A percentile compares a stretch with the other conserved stretches of the same genome.
Evolutionary conservation across 2,113 vertebrate genomes (phyloP).

Genomic region (Paradisaea rubra): DNA sequence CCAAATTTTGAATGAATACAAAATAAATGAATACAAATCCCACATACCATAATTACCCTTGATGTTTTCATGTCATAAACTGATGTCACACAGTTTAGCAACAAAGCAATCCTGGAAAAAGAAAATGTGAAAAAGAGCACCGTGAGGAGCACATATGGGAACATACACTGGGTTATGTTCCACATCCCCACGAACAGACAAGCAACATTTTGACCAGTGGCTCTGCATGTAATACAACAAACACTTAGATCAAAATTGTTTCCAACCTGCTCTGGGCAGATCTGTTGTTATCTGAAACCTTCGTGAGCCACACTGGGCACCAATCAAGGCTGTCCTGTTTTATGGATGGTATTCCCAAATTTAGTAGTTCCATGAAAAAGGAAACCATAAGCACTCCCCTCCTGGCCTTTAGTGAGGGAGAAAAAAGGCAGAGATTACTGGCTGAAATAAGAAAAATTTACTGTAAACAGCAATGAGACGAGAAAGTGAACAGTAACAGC

Average conservation of each 20-base stretch:
- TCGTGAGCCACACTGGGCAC: no score
- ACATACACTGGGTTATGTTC: background rate
- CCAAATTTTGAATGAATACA: background rate
- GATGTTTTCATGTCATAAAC: background rate
- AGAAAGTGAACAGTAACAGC: background rate
- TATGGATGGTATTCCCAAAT: background rate
- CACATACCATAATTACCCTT: background rate
- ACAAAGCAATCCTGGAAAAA: background rate
- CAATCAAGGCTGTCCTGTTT: background rate
- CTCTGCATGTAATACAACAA: no score
- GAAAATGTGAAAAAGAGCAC: background rate
- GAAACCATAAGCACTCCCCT: background rate
- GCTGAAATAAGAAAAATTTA: background rate
- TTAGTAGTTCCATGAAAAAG: background rate
- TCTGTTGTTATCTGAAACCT: background rate
- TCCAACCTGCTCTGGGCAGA: background rate
- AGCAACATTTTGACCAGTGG: background rate
- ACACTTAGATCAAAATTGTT: background rate
- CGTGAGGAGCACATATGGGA: background rate
- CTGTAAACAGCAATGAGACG: accelerated
- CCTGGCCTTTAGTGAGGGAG: no score
- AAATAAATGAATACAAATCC: background rate
- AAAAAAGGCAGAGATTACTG: background rate
- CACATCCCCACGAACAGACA: background rate
- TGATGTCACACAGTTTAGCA: no score